These are phyloP conservation scores for Amniataba percoides DNA, from an alignment of 2,797 vertebrate genomes.

Conservation along the genomic window DNA sequence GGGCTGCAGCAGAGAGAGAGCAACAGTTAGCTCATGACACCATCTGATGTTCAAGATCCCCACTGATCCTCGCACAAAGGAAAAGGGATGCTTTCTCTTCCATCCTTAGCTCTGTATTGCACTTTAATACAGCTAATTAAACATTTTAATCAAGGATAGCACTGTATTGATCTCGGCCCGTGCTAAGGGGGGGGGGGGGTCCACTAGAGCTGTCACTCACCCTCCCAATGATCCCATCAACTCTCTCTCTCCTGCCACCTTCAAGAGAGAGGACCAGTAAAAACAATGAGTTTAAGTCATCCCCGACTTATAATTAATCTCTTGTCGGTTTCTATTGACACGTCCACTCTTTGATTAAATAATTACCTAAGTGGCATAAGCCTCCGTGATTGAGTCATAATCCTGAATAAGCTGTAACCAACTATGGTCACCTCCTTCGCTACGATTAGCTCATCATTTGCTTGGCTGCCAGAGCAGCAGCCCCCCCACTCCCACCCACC, in stretches of 20 bases:
- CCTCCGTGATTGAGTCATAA: slow-evolving; percentile 85
- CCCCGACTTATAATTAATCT: slow-evolving; percentile 84
- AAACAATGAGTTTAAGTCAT: slow-evolving; percentile 78
- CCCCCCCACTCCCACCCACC: not conserved
- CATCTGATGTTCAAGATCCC: slow-evolving; percentile 39
- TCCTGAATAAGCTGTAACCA: slow-evolving; percentile 80
- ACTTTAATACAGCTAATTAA: slow-evolving; percentile 73
- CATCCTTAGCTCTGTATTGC: slow-evolving; percentile 30
- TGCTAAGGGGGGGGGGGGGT: slow-evolving; percentile 34
- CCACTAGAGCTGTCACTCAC: slow-evolving; percentile 76
- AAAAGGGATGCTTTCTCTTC: slow-evolving; percentile 39
- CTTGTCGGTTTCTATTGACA: slow-evolving; percentile 83
- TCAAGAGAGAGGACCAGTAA: slow-evolving; percentile 57
- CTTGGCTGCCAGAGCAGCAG: slow-evolving; percentile 53
- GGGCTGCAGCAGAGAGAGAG: slow-evolving; percentile 6
- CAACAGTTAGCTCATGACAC: slow-evolving; percentile 35
- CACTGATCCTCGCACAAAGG: slow-evolving; percentile 10
- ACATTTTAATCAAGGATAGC: slow-evolving; percentile 74
- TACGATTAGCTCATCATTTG: slow-evolving; percentile 79
- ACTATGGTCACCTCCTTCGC: slow-evolving; percentile 74
- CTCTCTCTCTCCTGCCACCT: slow-evolving; percentile 55
- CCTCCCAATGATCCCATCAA: slow-evolving; percentile 63
- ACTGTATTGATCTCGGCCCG: slow-evolving; percentile 65
- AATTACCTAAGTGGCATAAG: slow-evolving; percentile 85
- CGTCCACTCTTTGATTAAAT: slow-evolving; percentile 86